Evolutionary conservation across 2,113 vertebrate species (phyloP).

Genomic region (Pitta sordida): DNA sequence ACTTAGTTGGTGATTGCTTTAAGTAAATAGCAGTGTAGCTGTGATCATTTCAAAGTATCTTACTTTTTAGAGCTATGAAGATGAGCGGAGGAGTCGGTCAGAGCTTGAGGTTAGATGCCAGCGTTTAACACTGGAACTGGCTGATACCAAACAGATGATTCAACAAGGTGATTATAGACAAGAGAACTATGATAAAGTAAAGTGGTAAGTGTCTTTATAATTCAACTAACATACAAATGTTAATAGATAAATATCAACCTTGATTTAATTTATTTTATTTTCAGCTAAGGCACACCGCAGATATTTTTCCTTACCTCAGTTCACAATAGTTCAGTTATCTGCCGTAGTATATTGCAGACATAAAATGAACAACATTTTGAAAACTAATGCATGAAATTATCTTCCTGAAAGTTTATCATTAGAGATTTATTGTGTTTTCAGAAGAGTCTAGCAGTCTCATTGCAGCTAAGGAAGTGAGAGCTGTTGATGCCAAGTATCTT

Average conservation of each 20-base stretch:
- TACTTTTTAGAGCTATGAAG: slow-evolving; percentile 83
- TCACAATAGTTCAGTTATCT: neutral
- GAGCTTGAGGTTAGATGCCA: slow-evolving; percentile 90
- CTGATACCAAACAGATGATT: slow-evolving; percentile 90
- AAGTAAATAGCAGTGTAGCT: neutral
- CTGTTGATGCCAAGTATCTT: neutral
- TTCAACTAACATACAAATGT: neutral
- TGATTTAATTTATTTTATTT: neutral
- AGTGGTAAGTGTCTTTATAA: slow-evolving; percentile 73
- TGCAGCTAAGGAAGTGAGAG: neutral
- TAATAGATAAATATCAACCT: neutral
- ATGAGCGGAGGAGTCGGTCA: slow-evolving; percentile 81
- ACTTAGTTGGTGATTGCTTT: neutral
- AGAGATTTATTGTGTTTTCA: neutral
- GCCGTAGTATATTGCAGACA: neutral
- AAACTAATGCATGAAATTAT: neutral
- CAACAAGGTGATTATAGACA: slow-evolving; percentile 89
- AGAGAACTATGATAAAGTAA: slow-evolving; percentile 92
- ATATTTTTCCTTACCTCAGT: neutral
- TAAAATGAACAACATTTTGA: neutral
- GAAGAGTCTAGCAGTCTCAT: neutral
- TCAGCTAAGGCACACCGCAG: neutral
- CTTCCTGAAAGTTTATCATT: neutral
- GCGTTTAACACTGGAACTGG: slow-evolving; percentile 86
- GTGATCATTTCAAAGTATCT: neutral